phyloP scores from a whole-genome alignment of 2,888 invertebrate species.

The Andrena chrysosceles region DNA sequence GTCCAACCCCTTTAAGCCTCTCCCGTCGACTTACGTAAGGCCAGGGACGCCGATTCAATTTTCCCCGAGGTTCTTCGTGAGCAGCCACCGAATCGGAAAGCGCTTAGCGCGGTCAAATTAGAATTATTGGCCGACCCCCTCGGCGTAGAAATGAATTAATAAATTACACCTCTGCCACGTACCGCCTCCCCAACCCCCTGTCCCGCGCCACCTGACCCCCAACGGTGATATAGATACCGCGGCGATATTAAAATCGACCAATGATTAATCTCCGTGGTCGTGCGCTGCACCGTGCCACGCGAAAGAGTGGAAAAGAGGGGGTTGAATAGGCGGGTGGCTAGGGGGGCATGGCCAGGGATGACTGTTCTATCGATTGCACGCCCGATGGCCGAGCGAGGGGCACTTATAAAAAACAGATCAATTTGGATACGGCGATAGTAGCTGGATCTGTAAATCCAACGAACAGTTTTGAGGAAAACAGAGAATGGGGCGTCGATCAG shows the following conservation, averaged over 20 bases:
- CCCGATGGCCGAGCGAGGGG: neutral
- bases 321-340: neutral
- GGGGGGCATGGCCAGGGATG: slow-evolving; percentile 14
- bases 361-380: slow-evolving; percentile 72
- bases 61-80: slow-evolving; percentile 38
- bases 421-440: neutral
- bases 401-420: neutral
- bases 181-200: neutral
- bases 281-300: slow-evolving; percentile 24
- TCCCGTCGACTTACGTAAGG: slow-evolving; percentile 60
- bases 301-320: slow-evolving; percentile 33
- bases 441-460: neutral
- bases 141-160: slow-evolving; percentile 76
- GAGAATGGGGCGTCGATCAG: too few relatives aligned
- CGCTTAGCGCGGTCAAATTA: slow-evolving; percentile 75
- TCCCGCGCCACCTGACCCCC: too few relatives aligned
- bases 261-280: slow-evolving; percentile 76
- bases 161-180: slow-evolving; percentile 70
- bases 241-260: slow-evolving; percentile 79
- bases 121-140: slow-evolving; percentile 71
- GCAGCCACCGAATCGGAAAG: slow-evolving; percentile 69
- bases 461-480: too few relatives aligned
- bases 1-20: slow-evolving; percentile 68
- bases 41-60: slow-evolving; percentile 71
- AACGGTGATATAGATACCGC: slow-evolving; percentile 61